phyloP scores from a whole-genome alignment of 2,797 vertebrate species.

The Peromyscus melanophrys region DNA sequence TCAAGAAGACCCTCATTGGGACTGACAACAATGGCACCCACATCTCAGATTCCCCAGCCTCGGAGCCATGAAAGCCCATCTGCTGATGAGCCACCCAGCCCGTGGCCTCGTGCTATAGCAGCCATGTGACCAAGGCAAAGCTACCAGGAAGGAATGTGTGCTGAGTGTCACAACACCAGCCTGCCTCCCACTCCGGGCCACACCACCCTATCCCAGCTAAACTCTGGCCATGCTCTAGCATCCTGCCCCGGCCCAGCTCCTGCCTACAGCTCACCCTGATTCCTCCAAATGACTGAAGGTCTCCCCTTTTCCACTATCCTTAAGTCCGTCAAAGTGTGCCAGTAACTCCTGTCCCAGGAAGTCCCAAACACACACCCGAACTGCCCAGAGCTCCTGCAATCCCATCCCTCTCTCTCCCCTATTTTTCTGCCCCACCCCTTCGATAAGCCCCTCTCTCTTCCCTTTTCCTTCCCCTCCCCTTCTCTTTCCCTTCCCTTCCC shows the following conservation, averaged over 20 bases:
- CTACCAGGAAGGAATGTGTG: background rate
- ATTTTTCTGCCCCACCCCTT: background rate
- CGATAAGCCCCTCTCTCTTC: background rate
- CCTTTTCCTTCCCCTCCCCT: fast-evolving
- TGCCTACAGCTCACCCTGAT: too few species aligned
- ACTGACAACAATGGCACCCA: background rate
- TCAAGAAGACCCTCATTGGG: background rate
- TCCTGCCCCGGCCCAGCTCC: background rate
- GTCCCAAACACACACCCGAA: too few species aligned
- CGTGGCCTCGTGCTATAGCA: background rate
- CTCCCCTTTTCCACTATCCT: background rate
- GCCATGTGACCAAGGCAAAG: background rate
- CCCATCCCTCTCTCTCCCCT: background rate
- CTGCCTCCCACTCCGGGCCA: background rate
- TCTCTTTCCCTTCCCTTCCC: background rate
- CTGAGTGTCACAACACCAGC: background rate
- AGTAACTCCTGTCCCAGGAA: background rate
- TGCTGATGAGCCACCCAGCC: too few species aligned
- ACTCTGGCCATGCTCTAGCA: background rate
- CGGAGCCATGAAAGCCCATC: background rate
- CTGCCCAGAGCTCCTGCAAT: background rate
- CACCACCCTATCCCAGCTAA: background rate
- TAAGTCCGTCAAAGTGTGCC: background rate
- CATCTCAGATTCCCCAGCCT: background rate
- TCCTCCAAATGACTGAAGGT: background rate